A percentile compares a stretch with the other conserved stretches of the same genome.
Conservation (phyloP, 1,140 invertebrate species). For the Ganaspis sp. region DNA sequence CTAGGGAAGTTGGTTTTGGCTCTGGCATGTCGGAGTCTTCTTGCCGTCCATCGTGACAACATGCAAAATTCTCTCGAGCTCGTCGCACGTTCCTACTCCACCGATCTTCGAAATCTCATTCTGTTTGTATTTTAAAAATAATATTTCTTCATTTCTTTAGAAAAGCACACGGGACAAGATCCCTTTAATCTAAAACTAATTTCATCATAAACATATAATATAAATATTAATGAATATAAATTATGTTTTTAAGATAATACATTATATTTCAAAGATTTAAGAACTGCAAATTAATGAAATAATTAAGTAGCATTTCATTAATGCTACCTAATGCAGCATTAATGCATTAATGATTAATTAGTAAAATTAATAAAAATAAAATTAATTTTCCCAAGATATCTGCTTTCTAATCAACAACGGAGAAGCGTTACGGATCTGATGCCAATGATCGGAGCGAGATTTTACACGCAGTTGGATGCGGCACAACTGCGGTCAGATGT, state of each 20-base stretch:
- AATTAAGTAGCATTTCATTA: no score
- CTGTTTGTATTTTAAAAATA: slow-evolving; percentile 80
- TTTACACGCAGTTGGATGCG: slow-evolving; percentile 96
- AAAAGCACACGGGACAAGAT: no score
- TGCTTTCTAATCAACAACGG: slow-evolving; percentile 83
- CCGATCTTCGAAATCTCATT: slow-evolving; percentile 95
- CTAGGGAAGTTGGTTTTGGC: slow-evolving; percentile 94
- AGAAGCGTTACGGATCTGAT: slow-evolving; percentile 96
- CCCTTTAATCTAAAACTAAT: no score
- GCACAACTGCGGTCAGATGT: slow-evolving; percentile 91
- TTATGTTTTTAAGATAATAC: no score
- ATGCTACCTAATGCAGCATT: no score
- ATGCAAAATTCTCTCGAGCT: slow-evolving; percentile 92
- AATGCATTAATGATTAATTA: no score
- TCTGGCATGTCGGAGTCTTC: slow-evolving; percentile 92
- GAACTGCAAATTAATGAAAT: no score
- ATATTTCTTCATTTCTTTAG: no score
- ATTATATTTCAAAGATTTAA: no score
- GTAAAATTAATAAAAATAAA: not conserved
- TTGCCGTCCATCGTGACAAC: slow-evolving; percentile 90
- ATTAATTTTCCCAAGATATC: slow-evolving; percentile 79
- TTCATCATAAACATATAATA: no score
- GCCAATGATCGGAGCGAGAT: slow-evolving; percentile 99
- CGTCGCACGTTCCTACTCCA: slow-evolving; percentile 91
- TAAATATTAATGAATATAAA: no score